Evolutionary conservation across 1,140 invertebrate genomes (phyloP), one percentile per base, ranked within the genome.

Genomic region (Octopus sinensis): DNA sequence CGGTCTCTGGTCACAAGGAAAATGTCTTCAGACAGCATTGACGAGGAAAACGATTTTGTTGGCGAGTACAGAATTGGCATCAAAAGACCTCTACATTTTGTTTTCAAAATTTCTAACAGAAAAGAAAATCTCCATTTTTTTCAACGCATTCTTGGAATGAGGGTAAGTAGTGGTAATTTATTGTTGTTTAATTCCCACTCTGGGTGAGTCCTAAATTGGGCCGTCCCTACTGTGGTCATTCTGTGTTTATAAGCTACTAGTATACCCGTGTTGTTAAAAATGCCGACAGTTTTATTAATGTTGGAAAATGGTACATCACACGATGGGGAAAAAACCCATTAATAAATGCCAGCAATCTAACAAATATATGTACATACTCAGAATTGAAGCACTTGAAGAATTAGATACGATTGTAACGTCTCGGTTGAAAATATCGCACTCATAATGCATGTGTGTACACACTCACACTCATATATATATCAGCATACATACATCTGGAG

Each of bases 81-180:
- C 30, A 83, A 85, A 80, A 84, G 97, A 87, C 95, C 96, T 62
- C 92, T 99, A 53, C 97, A 99, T 93, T 98, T 95, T 91, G 97
- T 98, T 4, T 96, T 99, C 86, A 98, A 98, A 93, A 94, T 98
- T 84, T 95, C 95, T 0, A 94, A 99, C 90, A 93, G 97, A 77
- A 93, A 93, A 12, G 91, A 93, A 80, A 97, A 96, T 3, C 93
- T 94, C 0, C 94, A 95, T 88, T 99, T 99, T 91, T 98, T 96
- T 89, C 92, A 94, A 76, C 94, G 97, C 89, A 93, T 97, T 84
- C 92, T 99, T 43, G 96, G 96, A 85, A 99, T 99, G 97, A 95
- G 97, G 93, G 96, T 96, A 92, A 92, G 88, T 53, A 71, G 17
- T 43, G 53, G 9, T 56, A 53, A 56, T 79, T 80, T 9, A 1